A percentile compares a stretch with the other conserved stretches of the same genome.
phyloP scores from a whole-genome alignment of 2,797 vertebrate species.

The Luscinia megarhynchos region DNA sequence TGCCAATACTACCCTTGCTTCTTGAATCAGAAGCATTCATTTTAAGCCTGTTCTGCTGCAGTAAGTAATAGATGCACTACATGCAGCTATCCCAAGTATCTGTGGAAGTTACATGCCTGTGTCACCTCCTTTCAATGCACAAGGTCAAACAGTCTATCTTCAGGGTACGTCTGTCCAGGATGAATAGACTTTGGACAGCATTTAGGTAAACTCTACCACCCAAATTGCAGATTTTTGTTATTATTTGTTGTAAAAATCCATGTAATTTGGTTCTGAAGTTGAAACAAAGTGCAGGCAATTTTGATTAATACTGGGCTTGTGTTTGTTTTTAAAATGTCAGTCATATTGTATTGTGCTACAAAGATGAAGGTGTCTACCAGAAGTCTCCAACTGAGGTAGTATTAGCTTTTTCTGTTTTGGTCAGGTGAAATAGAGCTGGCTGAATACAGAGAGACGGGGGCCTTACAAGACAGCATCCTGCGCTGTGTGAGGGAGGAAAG shows the following conservation, averaged over 20 bases:
- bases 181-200: constrained; percentile 15
- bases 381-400: constrained; percentile 69
- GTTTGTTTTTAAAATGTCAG: constrained; percentile 23
- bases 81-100: not conserved
- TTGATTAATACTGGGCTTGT: constrained; percentile 46
- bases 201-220: not conserved
- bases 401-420: constrained; percentile 81
- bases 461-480: constrained; percentile 94
- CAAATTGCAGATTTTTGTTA: not conserved
- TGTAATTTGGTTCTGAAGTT: not conserved
- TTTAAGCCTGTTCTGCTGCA: not conserved
- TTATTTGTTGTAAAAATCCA: constrained; percentile 20
- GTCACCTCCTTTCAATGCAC: not conserved
- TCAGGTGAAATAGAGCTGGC: constrained; percentile 98
- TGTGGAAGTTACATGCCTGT: not conserved
- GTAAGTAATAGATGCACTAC: not conserved
- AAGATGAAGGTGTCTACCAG: constrained; percentile 6
- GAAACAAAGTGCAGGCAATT: constrained; percentile 19
- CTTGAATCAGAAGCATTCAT: not conserved
- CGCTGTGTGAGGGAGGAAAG: constrained; percentile 94
- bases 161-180: not conserved
- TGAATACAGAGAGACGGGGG: constrained; percentile 92
- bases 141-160: not conserved
- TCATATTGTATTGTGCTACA: constrained; percentile 37
- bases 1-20: not conserved